phyloP scores from a whole-genome alignment of 92 coral and sea anemone species.

The Parazoanthus darwini region DNA sequence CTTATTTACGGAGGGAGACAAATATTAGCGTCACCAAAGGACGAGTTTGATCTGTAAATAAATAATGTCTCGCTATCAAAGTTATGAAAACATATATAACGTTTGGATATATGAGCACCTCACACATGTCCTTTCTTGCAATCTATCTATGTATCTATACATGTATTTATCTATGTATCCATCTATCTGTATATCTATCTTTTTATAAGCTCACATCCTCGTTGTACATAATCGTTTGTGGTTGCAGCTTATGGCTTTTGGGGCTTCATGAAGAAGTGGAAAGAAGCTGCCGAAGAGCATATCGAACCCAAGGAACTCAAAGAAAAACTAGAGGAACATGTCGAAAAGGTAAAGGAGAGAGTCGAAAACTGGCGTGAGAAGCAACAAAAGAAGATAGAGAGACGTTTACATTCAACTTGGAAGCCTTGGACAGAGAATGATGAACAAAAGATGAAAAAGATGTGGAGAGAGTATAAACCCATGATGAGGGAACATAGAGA shows the following conservation, averaged over 20 bases:
- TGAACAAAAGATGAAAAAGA: slow-evolving; percentile 1
- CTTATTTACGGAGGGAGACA: too few relatives aligned
- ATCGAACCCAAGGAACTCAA: background rate
- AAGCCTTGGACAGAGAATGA: background rate
- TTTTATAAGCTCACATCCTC: too few relatives aligned
- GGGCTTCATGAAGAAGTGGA: slow-evolving; percentile 13
- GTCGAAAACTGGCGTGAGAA: slow-evolving; percentile 1
- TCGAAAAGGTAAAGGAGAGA: slow-evolving; percentile 10
- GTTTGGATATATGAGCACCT: too few relatives aligned
- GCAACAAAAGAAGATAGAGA: background rate
- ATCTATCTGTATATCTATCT: too few relatives aligned
- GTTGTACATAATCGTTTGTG: background rate
- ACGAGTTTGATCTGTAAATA: too few relatives aligned
- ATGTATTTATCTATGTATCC: too few relatives aligned
- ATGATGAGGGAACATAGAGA: slow-evolving; percentile 4
- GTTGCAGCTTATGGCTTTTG: slow-evolving; percentile 31
- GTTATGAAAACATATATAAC: too few relatives aligned
- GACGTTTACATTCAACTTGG: background rate
- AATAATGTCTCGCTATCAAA: too few relatives aligned
- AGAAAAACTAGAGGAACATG: background rate
- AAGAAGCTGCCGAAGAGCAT: background rate
- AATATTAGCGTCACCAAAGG: too few relatives aligned
- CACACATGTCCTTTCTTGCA: too few relatives aligned
- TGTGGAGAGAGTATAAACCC: slow-evolving; percentile 27
- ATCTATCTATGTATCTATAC: too few relatives aligned